These are phyloP conservation scores for Drosophila borealis DNA, from an alignment of 2,888 invertebrate genomes.

Conservation along the genomic window DNA sequence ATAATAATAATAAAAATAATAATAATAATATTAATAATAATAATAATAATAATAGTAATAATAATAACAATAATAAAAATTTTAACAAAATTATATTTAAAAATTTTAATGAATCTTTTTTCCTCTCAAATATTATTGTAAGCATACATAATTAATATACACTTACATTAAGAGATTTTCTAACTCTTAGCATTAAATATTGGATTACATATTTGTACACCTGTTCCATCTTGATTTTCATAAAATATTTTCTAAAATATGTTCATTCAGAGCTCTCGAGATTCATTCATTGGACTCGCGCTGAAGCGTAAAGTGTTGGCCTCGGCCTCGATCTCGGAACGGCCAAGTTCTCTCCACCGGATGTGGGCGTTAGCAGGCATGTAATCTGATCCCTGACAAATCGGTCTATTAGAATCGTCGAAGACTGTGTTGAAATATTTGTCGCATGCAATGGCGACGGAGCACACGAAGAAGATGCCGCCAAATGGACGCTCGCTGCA, in stretches of 20 bases:
- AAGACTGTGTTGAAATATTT: slow-evolving; percentile 82
- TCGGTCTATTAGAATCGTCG: slow-evolving; percentile 84
- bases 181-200: not conserved
- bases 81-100: not conserved
- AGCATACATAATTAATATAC: too few relatives aligned
- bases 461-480: slow-evolving; percentile 42
- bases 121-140: not conserved
- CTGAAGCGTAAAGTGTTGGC: slow-evolving; percentile 10
- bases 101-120: too few relatives aligned
- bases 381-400: slow-evolving; percentile 84
- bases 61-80: not conserved
- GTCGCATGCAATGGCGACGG: slow-evolving; percentile 73
- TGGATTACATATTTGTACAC: not conserved
- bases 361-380: slow-evolving; percentile 83
- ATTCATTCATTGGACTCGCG: slow-evolving; percentile 47
- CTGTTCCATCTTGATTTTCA: slow-evolving; percentile 18
- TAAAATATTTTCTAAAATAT: slow-evolving; percentile 39
- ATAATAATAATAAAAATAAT: not conserved
- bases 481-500: slow-evolving; percentile 50
- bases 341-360: slow-evolving; percentile 65
- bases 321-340: slow-evolving; percentile 16
- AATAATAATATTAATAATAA: not conserved
- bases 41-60: too few relatives aligned
- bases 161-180: not conserved
- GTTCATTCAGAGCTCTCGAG: slow-evolving; percentile 55